Conservation (phyloP, 2,797 vertebrate species). For the Micrastur ruficollis region DNA sequence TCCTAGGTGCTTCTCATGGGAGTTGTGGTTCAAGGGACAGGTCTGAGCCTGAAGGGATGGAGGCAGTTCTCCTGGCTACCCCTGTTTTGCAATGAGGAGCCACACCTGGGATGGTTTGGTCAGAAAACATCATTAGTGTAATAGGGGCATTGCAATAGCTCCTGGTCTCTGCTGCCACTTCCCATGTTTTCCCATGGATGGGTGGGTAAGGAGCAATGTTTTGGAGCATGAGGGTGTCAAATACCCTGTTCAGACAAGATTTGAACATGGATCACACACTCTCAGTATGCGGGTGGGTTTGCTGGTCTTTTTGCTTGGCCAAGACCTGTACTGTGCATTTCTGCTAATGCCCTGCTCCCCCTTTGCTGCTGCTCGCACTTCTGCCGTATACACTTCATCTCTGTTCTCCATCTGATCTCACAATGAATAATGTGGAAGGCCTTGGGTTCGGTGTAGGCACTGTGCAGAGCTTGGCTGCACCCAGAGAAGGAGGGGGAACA, state of each 20-base stretch:
- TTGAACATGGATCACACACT: neutral
- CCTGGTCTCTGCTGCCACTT: neutral
- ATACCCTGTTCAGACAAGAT: neutral
- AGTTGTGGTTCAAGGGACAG: neutral
- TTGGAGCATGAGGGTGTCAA: neutral
- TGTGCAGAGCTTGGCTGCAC: neutral
- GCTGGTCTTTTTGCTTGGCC: neutral
- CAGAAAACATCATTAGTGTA: neutral
- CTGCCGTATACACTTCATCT: accelerated
- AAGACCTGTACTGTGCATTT: neutral
- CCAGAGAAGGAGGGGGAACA: neutral
- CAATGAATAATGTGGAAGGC: accelerated
- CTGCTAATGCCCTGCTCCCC: neutral
- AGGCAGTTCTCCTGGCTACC: neutral
- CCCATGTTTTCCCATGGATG: neutral
- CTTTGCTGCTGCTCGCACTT: neutral
- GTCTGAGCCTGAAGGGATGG: neutral
- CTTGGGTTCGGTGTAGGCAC: accelerated
- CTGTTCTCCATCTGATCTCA: neutral
- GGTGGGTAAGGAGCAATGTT: neutral
- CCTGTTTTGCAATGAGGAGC: neutral
- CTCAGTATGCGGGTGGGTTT: neutral
- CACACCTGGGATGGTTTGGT: neutral
- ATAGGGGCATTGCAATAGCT: neutral
- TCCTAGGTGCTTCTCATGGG: neutral